A percentile compares a stretch with the other conserved stretches of the same genome.
Conservation (phyloP, 2,888 invertebrate genomes). For the Ennomos quercinarius region DNA sequence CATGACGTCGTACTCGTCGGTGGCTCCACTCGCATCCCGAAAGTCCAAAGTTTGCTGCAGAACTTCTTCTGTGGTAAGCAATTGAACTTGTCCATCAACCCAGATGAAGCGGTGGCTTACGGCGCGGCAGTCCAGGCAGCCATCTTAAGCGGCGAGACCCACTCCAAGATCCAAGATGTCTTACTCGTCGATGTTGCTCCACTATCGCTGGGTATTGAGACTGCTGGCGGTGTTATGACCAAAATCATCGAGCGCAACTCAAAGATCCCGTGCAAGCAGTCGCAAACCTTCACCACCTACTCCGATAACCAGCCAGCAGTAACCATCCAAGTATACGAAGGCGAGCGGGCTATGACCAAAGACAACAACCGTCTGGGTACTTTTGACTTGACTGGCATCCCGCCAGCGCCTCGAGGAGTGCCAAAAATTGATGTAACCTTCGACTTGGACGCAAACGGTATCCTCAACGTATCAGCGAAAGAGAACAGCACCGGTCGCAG, state of each 20-base stretch:
- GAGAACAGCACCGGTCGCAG: constrained; percentile 9
- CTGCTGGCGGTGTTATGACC: constrained; percentile 6
- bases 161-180: constrained; percentile 10
- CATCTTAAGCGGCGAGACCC: constrained; percentile 2
- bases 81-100: constrained; percentile 7
- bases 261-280: constrained; percentile 7
- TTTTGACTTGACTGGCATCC: constrained; percentile 9
- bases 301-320: constrained; percentile 9
- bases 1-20: constrained; percentile 9
- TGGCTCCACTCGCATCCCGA: constrained; percentile 5
- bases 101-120: constrained; percentile 6
- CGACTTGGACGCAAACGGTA: constrained; percentile 9
- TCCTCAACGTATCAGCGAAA: constrained; percentile 5
- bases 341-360: constrained; percentile 8
- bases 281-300: constrained; percentile 6
- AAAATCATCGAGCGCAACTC: constrained; percentile 12
- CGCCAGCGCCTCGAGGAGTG: constrained; percentile 5
- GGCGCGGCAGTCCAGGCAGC: constrained; percentile 8
- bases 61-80: constrained; percentile 8
- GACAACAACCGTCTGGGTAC: constrained; percentile 6
- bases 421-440: constrained; percentile 7
- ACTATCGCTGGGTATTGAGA: constrained; percentile 5
- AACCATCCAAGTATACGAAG: constrained; percentile 10
- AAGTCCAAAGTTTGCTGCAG: constrained; percentile 7
- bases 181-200: constrained; percentile 5